A percentile compares a stretch with the other conserved stretches of the same genome.
phyloP scores from a whole-genome alignment of 2,888 invertebrate genomes.

The Hypomecis atomaria region DNA sequence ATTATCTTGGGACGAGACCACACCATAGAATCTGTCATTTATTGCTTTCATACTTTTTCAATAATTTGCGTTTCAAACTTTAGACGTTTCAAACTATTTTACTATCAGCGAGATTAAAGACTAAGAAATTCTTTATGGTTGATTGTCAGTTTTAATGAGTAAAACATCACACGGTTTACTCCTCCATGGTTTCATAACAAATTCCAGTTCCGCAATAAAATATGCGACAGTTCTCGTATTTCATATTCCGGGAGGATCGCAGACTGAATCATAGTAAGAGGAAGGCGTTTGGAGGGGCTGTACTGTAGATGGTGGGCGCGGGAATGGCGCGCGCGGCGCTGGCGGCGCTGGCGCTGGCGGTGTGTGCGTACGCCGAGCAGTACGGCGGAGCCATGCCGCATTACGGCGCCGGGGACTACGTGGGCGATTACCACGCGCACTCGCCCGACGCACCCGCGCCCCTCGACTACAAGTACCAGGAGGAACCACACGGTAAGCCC shows the following conservation, averaged over 20 bases:
- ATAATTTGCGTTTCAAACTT: too few relatives aligned
- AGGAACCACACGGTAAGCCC: conserved; percentile 52
- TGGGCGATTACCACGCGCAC: conserved; percentile 61
- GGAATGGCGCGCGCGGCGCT: conserved; percentile 17
- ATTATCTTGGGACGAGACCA: too few relatives aligned
- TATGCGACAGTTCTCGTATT: conserved; percentile 20
- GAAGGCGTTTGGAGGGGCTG: conserved; percentile 12
- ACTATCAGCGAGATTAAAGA: too few relatives aligned
- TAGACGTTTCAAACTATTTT: too few relatives aligned
- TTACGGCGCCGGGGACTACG: conserved; percentile 63
- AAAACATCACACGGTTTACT: neutral
- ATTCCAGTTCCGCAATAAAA: conserved; percentile 60
- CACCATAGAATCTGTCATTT: too few relatives aligned
- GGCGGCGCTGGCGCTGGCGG: conserved; percentile 40
- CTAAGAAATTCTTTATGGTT: neutral
- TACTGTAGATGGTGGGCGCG: neutral
- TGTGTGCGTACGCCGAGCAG: conserved; percentile 54
- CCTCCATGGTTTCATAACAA: conserved; percentile 49
- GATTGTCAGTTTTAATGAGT: neutral
- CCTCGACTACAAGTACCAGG: conserved; percentile 71
- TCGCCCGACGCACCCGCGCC: conserved; percentile 61
- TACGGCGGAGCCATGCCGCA: conserved; percentile 69
- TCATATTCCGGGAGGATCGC: conserved; percentile 32
- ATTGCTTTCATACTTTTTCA: too few relatives aligned
- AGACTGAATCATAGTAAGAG: conserved; percentile 37